Evolutionary conservation across 2,797 vertebrate species (phyloP), one percentile per base, ranked within the genome.

Genomic region (Synaphobranchus kaupii): DNA sequence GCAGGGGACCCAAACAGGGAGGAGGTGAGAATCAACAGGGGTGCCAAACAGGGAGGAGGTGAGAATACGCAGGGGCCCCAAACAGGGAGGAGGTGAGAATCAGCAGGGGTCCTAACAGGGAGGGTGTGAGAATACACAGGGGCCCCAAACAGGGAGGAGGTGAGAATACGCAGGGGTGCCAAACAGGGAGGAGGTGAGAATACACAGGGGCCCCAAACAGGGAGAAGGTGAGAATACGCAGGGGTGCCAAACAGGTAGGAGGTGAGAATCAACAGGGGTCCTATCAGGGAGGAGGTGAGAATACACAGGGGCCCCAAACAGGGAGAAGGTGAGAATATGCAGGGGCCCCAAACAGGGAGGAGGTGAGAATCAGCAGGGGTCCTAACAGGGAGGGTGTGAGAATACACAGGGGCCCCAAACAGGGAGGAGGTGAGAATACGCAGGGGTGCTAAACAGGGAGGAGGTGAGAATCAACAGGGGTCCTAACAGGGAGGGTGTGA

Each of bases 191-290:
- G 60, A 54, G 13, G 22, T 20, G 60, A 25, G 60, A 25, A 1
- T 63, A 63, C 22, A 2, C 17, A 20, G 22, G 60, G 60, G 22
- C 60, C 13, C 13, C 1, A 39, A 39, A 39, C 39, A 39, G 39
- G 39, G 1, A 63, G 13, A 15, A 0, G 15, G 60, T 3, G 20
- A 63, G 0, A 25, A 63, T 63, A 2, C 39, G 2, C 39, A 39
- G 39, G 39, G 96, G 96, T 0, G 93, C 96, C 0, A 94, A 92
- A 52, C 97, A 98, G 91, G 98, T 92, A 96, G 17, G 34, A 78
- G 52, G 52, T 54, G 52, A 54, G 52, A 54, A 8, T 47, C 4
- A 0, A 22, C 6, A 44, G 25, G 13, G 39, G 34, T 13, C 73
- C 3, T 13, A 78, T 47, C 20, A 78, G 34, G 3, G 28, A 31